These are phyloP conservation scores for Rhamnusium bicolor DNA, from an alignment of 2,888 invertebrate genomes.

Conservation along the genomic window DNA sequence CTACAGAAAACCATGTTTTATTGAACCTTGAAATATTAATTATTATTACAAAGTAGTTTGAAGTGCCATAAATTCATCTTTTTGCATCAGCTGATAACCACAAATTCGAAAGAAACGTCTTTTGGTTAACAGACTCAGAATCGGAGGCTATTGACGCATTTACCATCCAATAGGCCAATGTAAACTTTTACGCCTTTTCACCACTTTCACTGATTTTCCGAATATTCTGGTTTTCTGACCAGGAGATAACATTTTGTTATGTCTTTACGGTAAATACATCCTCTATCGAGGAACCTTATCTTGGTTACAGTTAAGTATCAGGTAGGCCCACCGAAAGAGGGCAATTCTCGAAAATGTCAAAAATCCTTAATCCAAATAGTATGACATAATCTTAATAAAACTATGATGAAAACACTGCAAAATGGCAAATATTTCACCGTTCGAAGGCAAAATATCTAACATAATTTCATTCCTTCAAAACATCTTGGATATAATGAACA, in stretches of 20 bases:
- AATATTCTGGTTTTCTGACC: background rate
- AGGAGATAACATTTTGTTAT: background rate
- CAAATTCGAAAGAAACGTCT: background rate
- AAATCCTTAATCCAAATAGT: background rate
- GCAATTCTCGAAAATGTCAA: background rate
- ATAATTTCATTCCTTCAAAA: background rate
- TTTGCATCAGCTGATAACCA: background rate
- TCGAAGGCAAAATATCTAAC: background rate
- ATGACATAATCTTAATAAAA: background rate
- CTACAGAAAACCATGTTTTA: too few species aligned
- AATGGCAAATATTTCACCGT: background rate
- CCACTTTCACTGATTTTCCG: background rate
- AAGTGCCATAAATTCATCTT: background rate
- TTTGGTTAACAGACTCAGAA: background rate
- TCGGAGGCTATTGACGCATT: background rate
- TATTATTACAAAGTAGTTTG: background rate
- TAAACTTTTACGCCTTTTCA: background rate
- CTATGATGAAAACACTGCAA: background rate
- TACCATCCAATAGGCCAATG: background rate
- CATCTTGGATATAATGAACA: constrained; percentile 16
- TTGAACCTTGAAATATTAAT: too few species aligned
- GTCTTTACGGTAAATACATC: background rate
- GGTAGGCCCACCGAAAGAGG: background rate
- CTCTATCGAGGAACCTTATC: background rate
- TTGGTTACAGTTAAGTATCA: background rate